Percentiles rank a stretch among this genome's conserved stretches.
phyloP scores from a whole-genome alignment of 2,113 vertebrate species.

The Candoia aspera region DNA sequence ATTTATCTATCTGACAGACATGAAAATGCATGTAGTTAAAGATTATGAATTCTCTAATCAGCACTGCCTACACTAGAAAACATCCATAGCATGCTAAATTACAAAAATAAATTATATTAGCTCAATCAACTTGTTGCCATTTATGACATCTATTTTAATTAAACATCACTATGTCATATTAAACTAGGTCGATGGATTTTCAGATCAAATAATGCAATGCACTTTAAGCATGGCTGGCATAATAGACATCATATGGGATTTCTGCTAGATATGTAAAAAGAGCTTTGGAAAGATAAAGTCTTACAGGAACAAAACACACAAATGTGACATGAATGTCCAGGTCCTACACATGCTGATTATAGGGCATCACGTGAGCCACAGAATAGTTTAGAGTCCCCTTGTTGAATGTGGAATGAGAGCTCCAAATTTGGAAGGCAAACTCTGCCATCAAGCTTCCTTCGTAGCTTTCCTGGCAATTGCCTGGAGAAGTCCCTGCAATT shows the following conservation, averaged over 20 bases:
- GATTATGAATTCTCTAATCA: background rate
- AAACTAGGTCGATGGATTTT: constrained; percentile 14
- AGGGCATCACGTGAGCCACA: too few relatives aligned
- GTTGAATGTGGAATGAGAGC: too few relatives aligned
- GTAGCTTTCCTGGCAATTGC: too few relatives aligned
- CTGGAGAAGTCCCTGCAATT: too few relatives aligned
- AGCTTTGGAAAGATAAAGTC: background rate
- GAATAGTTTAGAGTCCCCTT: too few relatives aligned
- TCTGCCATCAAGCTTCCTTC: too few relatives aligned
- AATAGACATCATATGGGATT: background rate
- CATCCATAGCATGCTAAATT: constrained; percentile 20
- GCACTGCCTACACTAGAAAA: background rate
- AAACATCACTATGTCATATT: background rate
- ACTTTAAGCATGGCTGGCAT: background rate
- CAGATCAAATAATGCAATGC: background rate
- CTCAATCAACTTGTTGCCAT: constrained; percentile 22
- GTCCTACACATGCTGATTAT: too few relatives aligned
- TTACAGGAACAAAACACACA: background rate
- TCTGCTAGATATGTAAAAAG: background rate
- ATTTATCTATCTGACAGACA: background rate
- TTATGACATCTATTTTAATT: constrained; percentile 23
- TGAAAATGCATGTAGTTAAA: constrained; percentile 4
- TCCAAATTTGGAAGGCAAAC: too few relatives aligned
- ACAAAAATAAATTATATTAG: constrained; percentile 27
- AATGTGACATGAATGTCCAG: too few relatives aligned